Conservation (phyloP, 2,113 vertebrate genomes). For the Polypterus senegalus region DNA sequence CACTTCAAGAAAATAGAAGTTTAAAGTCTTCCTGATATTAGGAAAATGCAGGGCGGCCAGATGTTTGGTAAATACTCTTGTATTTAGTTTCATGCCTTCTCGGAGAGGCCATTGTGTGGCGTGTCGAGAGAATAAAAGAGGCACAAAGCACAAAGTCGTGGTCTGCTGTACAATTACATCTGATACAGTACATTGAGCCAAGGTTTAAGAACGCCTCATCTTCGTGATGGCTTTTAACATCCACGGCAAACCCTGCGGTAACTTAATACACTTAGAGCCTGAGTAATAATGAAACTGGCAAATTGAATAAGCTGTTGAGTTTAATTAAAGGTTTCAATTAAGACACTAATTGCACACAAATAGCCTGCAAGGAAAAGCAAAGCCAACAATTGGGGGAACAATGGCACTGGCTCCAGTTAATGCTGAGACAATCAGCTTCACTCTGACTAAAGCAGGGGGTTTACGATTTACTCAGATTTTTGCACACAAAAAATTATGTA, state of each 20-base stretch:
- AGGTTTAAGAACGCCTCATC: background rate
- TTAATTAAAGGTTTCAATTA: slow-evolving; percentile 1
- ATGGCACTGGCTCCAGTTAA: too few relatives aligned
- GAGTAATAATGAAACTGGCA: background rate
- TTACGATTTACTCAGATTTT: too few relatives aligned
- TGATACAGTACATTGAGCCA: background rate
- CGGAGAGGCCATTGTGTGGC: background rate
- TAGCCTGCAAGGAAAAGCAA: too few relatives aligned
- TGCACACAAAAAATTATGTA: too few relatives aligned
- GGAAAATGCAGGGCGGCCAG: background rate
- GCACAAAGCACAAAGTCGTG: background rate
- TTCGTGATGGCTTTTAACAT: background rate
- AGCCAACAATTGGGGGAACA: too few relatives aligned
- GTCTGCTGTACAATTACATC: background rate
- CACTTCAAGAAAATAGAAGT: too few relatives aligned
- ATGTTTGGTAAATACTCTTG: background rate
- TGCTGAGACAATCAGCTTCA: too few relatives aligned
- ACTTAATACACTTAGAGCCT: too few relatives aligned
- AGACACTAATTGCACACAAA: background rate
- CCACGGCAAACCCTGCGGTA: background rate
- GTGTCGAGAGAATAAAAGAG: background rate
- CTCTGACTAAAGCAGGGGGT: too few relatives aligned
- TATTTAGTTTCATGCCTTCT: background rate
- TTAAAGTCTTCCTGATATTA: too few relatives aligned
- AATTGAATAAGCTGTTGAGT: background rate